Percentiles rank a stretch among this genome's conserved stretches.
Conservation (phyloP, 2,113 vertebrate genomes). For the Egretta garzetta region DNA sequence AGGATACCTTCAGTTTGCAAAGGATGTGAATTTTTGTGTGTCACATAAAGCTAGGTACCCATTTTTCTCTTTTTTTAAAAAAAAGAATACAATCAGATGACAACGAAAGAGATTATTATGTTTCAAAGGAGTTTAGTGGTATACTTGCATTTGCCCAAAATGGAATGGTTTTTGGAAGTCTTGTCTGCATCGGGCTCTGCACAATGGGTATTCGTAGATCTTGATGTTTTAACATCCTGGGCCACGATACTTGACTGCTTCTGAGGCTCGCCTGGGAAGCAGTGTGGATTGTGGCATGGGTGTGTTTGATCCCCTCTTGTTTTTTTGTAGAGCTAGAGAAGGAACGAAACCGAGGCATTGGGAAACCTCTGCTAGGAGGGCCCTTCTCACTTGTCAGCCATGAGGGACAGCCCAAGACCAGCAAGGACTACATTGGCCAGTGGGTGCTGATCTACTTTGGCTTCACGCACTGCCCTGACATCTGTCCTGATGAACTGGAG, state of each 20-base stretch:
- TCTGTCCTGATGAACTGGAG: slow-evolving; percentile 96
- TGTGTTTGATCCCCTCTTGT: background rate
- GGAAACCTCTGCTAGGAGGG: slow-evolving; percentile 89
- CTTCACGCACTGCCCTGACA: slow-evolving; percentile 97
- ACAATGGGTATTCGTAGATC: fast-evolving
- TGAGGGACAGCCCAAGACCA: slow-evolving; percentile 80
- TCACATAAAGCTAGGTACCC: background rate
- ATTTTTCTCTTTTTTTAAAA: background rate
- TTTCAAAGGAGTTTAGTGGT: background rate
- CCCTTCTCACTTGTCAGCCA: slow-evolving; percentile 90
- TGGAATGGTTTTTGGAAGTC: background rate
- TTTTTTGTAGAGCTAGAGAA: slow-evolving; percentile 83
- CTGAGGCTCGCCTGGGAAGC: fast-evolving
- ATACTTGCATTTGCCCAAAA: background rate
- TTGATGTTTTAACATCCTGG: fast-evolving
- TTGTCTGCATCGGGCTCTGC: fast-evolving
- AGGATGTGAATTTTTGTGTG: background rate
- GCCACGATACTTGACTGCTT: fast-evolving
- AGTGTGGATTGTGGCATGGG: fast-evolving
- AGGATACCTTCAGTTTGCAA: background rate
- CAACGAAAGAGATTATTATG: fast-evolving
- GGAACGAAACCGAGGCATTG: slow-evolving; percentile 83
- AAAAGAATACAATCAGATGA: background rate
- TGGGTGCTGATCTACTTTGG: slow-evolving; percentile 97
- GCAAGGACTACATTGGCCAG: slow-evolving; percentile 87